Percentiles rank a stretch among this genome's conserved stretches.
phyloP scores from a whole-genome alignment of 2,888 invertebrate genomes.

The Dione vanillae region DNA sequence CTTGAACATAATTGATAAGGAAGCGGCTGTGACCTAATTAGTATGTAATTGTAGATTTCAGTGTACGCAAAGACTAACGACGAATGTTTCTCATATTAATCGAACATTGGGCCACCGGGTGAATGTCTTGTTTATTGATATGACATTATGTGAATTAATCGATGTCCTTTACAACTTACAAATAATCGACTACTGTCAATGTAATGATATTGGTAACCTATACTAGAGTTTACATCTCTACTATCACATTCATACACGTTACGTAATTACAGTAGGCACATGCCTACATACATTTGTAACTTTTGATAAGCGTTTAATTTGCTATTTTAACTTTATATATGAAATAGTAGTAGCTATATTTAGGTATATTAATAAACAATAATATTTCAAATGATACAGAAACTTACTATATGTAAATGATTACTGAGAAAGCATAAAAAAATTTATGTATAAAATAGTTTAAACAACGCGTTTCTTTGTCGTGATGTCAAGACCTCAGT shows the following conservation, averaged over 20 bases:
- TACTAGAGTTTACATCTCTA: not conserved
- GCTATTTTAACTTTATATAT: too few species aligned
- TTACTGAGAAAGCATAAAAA: not conserved
- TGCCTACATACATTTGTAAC: too few species aligned
- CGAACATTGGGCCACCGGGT: constrained; percentile 61
- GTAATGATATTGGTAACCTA: constrained; percentile 6
- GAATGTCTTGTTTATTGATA: constrained; percentile 76
- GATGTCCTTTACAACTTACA: constrained; percentile 49
- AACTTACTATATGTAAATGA: too few species aligned
- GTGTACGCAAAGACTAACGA: constrained; percentile 47
- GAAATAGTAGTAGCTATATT: too few species aligned
- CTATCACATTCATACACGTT: not conserved
- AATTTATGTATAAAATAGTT: not conserved
- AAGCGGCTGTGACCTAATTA: constrained; percentile 12
- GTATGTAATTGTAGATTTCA: constrained; percentile 26
- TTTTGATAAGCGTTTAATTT: too few species aligned
- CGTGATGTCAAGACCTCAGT: not conserved
- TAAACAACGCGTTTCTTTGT: too few species aligned
- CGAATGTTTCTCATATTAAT: constrained; percentile 54
- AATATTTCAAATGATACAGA: too few species aligned
- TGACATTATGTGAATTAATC: constrained; percentile 69
- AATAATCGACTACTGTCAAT: constrained; percentile 13
- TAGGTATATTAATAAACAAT: too few species aligned
- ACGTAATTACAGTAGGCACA: too few species aligned
- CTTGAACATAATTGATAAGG: constrained; percentile 14